Evolutionary conservation across 1,140 invertebrate species (phyloP).

Genomic region (Diachasma alloeum): DNA sequence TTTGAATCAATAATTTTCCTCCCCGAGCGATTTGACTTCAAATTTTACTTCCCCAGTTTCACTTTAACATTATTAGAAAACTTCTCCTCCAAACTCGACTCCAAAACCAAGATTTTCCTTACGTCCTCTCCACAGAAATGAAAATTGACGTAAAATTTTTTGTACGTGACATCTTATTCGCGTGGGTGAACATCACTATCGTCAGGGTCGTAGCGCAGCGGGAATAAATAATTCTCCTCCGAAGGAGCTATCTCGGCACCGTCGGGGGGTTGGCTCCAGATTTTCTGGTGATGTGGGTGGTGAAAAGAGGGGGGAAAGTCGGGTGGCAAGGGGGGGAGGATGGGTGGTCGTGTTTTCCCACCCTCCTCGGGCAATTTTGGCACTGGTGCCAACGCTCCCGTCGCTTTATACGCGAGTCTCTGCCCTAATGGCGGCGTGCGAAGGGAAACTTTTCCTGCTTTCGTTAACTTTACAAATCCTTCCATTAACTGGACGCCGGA

Average conservation of each 20-base stretch:
- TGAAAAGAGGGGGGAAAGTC: background rate
- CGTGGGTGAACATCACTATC: constrained; percentile 12
- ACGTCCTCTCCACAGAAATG: background rate
- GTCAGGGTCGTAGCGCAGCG: constrained; percentile 15
- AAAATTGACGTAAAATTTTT: background rate
- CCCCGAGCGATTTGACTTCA: background rate
- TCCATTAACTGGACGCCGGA: constrained; percentile 27
- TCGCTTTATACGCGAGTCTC: constrained; percentile 26
- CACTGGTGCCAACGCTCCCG: constrained; percentile 41
- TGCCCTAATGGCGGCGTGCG: constrained; percentile 27
- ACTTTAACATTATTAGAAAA: background rate
- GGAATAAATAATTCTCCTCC: constrained; percentile 13
- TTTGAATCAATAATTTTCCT: background rate
- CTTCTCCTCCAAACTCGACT: background rate
- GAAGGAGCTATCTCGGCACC: background rate
- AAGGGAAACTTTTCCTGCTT: constrained; percentile 37
- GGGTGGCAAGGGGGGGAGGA: background rate
- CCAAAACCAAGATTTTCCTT: background rate
- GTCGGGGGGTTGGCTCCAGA: background rate
- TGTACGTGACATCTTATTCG: constrained; percentile 3
- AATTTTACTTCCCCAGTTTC: background rate
- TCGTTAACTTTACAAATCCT: constrained; percentile 37
- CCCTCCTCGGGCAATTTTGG: constrained; percentile 36
- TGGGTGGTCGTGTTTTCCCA: background rate
- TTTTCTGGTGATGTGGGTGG: background rate